Percentiles rank a stretch among this genome's conserved stretches.
Evolutionary conservation across 2,113 vertebrate species (phyloP).

Genomic region (Pipra filicauda): DNA sequence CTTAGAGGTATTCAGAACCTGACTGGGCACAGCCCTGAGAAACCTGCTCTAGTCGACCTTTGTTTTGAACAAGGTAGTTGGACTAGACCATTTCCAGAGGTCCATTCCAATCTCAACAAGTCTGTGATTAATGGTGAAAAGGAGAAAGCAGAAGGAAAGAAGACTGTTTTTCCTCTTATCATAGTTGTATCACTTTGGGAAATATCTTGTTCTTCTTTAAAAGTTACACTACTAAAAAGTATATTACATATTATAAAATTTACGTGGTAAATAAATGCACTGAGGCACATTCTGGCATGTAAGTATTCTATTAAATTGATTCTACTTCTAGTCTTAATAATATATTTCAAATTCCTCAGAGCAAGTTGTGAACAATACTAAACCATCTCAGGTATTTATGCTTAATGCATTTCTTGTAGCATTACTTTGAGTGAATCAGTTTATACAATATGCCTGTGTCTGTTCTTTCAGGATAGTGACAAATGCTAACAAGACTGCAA

Average conservation of each 20-base stretch:
- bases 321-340: not conserved
- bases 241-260: not conserved
- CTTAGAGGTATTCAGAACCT: not conserved
- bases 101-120: not conserved
- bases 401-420: not conserved
- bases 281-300: not conserved
- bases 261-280: not conserved
- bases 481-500: not conserved
- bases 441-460: not conserved
- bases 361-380: not conserved
- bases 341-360: not conserved
- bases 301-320: not conserved
- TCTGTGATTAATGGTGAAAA: not conserved
- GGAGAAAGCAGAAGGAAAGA: not conserved
- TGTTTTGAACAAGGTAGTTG: not conserved
- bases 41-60: not conserved
- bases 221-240: not conserved
- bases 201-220: not conserved
- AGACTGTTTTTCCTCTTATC: not conserved
- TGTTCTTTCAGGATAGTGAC: not conserved
- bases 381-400: not conserved
- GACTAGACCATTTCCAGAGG: fast-evolving
- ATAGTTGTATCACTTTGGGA: not conserved
- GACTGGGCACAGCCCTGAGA: not conserved
- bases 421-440: not conserved